Evolutionary conservation across 2,888 invertebrate genomes (phyloP), one percentile per base, ranked within the genome.

Genomic region (Chloroclysta siterata): DNA sequence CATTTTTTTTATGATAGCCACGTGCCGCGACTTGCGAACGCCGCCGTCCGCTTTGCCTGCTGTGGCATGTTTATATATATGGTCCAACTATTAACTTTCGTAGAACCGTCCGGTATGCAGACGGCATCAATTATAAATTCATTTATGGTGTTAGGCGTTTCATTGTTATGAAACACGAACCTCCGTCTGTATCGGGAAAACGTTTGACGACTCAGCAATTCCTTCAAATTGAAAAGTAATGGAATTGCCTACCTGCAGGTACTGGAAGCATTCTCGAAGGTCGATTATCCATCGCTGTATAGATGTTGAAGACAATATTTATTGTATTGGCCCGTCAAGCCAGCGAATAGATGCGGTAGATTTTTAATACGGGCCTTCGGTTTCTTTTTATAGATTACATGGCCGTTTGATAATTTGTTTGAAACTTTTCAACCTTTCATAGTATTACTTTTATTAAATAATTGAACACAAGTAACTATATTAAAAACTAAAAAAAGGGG

Each of bases 101-200:
- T 72, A 72, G 71, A 69, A 73, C 60, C 66, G 65, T 51, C 39
- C 44, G 67, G 68, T 69, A 73, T 76, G 73, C 73, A 73, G 71
- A 75, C 76, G 67, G 69, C 70, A 69, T 60, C 76, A 71, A 76
- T 76, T 75, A 72, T 53, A 39, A 69, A 67, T 71, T 71, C 68
- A 75, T 73, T 73, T 78, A 74, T 74, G 71, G 64, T 59, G 62
- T 66, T 66, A 71, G 61, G 62, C 56, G 60, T 72, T 66, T 75
- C 72, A 78, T 73, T 71, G 70, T 73, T 66, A 56, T 57, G 54
- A 61, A 72, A 71, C 75, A 76, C 71, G 78, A 78, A 72, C 53
- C 55, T 55, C 56, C 47, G 65, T 63, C 60, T 54, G 22, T 62
- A 68, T 71, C 58, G 66, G 59, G 57, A 66, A 69, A 55, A 63